Percentiles rank a stretch among this genome's conserved stretches.
phyloP scores from a whole-genome alignment of 2,113 vertebrate genomes.

The Callospermophilus lateralis region DNA sequence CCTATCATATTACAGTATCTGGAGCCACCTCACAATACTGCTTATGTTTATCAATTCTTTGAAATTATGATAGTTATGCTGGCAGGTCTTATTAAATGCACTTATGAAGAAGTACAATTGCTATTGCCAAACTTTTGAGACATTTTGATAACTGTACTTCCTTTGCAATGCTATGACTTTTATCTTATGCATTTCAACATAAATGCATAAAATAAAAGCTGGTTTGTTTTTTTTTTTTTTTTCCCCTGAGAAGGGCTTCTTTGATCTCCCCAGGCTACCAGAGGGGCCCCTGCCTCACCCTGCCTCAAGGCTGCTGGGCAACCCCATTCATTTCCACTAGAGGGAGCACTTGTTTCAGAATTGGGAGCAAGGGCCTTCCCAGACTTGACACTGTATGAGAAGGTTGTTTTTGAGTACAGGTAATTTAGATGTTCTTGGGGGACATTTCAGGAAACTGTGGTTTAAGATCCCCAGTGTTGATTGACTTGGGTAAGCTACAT shows the following conservation, averaged over 20 bases:
- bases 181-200: constrained; percentile 46
- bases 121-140: not conserved
- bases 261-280: not conserved
- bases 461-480: not conserved
- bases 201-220: not conserved
- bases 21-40: not conserved
- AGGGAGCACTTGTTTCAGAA: constrained; percentile 66
- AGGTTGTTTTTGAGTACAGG: constrained; percentile 8
- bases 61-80: constrained; percentile 20
- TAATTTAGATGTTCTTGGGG: not conserved
- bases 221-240: not conserved
- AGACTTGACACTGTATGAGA: not conserved
- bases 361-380: not conserved
- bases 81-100: not conserved
- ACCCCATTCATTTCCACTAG: constrained; percentile 52
- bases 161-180: not conserved
- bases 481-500: not conserved
- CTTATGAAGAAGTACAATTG: constrained; percentile 30
- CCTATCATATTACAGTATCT: constrained; percentile 13
- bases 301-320: not conserved
- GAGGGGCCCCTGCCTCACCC: not conserved
- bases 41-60: constrained; percentile 13
- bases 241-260: not conserved
- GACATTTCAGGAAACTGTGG: not conserved
- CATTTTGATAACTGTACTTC: constrained; percentile 21